Base-by-base conservation (phyloP, 2,113 vertebrate genomes). In the Cololabis saira region DNA sequence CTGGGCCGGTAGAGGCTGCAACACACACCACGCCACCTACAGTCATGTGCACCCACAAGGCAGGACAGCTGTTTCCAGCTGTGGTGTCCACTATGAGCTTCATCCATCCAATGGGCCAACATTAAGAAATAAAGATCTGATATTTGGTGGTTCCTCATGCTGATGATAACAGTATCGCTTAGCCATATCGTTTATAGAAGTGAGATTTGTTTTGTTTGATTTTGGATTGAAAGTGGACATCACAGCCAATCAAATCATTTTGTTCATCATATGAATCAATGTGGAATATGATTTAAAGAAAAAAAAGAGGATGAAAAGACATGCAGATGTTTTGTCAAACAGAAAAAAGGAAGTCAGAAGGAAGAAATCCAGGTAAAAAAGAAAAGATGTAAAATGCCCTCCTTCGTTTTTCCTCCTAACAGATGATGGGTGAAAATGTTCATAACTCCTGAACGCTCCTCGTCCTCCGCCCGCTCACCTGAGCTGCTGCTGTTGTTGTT, bases 71-170 rank as follows among this genome's bases (percentile, higher is more conserved):
- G 80, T 91, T 87, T 90, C 91, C 84, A 86, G 95, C 94, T 92
- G 92, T 94, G 91, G 93, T 93, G 91, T 89, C 83, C 84, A 94
- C 94, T 94, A 92, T 80, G 83, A 84, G 57, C 22, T 18, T 49
- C 18, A 44, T 77, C 64, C 52, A 43, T 11, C 16, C 5, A 53
- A 15, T 12, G n/a, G 37, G 48, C 48, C 44, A 57, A 21, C 27
- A 12, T 40, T 52, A 37, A 11, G 7, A 17, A 19, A 37, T 7
- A 5, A 17, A 19, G 10, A 37, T 30, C 30, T 30, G 30, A 30
- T 30, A 4, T 30, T 30, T 30, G 30, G 8, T n/a, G n/a, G n/a
- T n/a, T n/a, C n/a, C n/a, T n/a, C 24, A 5, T 27, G 3, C 3
- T 37, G 1, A 37, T 37, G 33, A 37, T 11, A 30, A 37, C 33